These are phyloP conservation scores for Drosophila mimica DNA, from an alignment of 2,888 invertebrate species.

Conservation along the genomic window DNA sequence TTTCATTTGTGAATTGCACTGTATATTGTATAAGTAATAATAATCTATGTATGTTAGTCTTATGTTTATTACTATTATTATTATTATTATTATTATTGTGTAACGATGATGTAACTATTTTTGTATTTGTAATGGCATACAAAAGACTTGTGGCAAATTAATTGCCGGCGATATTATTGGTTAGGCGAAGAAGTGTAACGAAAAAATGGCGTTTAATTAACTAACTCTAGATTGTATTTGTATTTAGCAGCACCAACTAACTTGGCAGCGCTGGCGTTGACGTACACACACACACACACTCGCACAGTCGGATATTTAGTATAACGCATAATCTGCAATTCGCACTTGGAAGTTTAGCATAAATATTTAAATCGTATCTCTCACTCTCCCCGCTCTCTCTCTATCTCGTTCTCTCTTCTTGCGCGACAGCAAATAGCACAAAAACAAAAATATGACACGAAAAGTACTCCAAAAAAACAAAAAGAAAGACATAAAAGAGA, in stretches of 20 bases:
- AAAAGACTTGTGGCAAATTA: conserved; percentile 71
- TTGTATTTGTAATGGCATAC: conserved; percentile 71
- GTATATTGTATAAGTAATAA: conserved; percentile 33
- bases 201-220: conserved; percentile 30
- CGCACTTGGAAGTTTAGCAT: conserved; percentile 59
- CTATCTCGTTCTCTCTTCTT: not conserved
- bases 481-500: conserved; percentile 11
- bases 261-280: conserved; percentile 79
- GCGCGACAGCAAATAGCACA: conserved; percentile 46
- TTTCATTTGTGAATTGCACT: conserved; percentile 15
- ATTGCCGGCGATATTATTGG: conserved; percentile 65
- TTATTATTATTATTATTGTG: conserved; percentile 16
- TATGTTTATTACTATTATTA: conserved; percentile 42
- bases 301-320: conserved; percentile 50
- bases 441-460: conserved; percentile 26
- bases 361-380: conserved; percentile 50
- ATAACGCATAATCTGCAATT: conserved; percentile 66
- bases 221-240: conserved; percentile 50
- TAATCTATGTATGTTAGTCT: conserved; percentile 53
- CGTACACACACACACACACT: conserved; percentile 37
- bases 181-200: conserved; percentile 27
- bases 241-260: conserved; percentile 61
- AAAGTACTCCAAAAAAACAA: not conserved
- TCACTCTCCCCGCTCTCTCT: conserved; percentile 8
- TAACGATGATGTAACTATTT: conserved; percentile 35